These are phyloP conservation scores for Tamandua tetradactyla DNA, from an alignment of 2,797 vertebrate species.

Conservation along the genomic window DNA sequence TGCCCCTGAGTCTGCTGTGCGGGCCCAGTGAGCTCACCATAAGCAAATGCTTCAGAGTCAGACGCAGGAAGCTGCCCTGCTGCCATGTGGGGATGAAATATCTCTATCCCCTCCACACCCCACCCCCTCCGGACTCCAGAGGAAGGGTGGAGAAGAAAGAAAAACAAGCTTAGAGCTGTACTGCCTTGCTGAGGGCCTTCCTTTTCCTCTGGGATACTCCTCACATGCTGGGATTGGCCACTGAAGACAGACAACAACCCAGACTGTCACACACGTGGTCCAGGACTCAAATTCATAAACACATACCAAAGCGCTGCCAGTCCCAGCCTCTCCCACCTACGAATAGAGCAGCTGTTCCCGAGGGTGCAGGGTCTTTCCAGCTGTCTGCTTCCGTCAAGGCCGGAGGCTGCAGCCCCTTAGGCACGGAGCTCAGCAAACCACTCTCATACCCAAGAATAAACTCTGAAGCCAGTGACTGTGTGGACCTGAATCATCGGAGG, in stretches of 20 bases:
- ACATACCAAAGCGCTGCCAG: neutral
- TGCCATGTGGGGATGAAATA: neutral
- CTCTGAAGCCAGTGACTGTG: slow-evolving; percentile 51
- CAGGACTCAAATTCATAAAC: slow-evolving; percentile 29
- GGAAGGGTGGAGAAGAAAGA: neutral
- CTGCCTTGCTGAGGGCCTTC: neutral
- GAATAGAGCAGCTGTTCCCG: slow-evolving; percentile 41
- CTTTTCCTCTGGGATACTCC: neutral
- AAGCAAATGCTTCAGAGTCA: neutral
- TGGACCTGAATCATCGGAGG: slow-evolving; percentile 68
- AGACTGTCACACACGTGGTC: neutral
- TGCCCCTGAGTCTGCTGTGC: neutral
- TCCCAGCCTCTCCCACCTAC: slow-evolving; percentile 63
- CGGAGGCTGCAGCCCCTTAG: neutral
- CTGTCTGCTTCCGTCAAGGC: slow-evolving; percentile 71
- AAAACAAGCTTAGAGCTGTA: neutral
- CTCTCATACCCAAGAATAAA: slow-evolving; percentile 87
- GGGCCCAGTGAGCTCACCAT: neutral
- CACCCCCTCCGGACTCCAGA: neutral
- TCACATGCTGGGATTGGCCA: neutral
- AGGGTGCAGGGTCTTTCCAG: slow-evolving; percentile 62
- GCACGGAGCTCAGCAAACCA: slow-evolving; percentile 31
- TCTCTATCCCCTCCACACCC: too few species aligned
- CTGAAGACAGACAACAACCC: neutral
- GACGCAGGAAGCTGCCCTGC: neutral